A percentile compares a stretch with the other conserved stretches of the same genome.
phyloP scores from a whole-genome alignment of 2,113 vertebrate species.

The Silurus asotus region DNA sequence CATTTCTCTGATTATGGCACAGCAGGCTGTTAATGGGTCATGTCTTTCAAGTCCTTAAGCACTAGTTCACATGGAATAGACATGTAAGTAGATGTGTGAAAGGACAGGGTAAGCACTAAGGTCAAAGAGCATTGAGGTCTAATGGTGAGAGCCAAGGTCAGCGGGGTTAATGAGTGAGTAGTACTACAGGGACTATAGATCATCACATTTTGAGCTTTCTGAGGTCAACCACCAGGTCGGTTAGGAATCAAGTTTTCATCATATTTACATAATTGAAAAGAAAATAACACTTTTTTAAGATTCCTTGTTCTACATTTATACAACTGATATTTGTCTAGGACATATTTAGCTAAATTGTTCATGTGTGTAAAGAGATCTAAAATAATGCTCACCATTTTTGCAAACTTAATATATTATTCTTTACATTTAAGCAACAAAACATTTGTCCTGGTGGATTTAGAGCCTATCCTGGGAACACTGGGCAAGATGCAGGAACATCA shows the following conservation, averaged over 20 bases:
- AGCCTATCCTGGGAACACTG: neutral
- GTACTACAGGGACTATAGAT: conserved; percentile 32
- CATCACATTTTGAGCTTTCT: conserved; percentile 8
- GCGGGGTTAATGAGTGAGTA: conserved; percentile 39
- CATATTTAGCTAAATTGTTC: neutral
- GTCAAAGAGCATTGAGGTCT: conserved; percentile 35
- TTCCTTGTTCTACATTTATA: neutral
- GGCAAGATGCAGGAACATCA: neutral
- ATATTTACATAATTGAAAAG: neutral
- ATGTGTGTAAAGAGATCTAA: neutral
- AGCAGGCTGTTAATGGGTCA: conserved; percentile 13
- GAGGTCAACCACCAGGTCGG: neutral
- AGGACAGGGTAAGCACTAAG: conserved; percentile 36
- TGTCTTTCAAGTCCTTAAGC: neutral
- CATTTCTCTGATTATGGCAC: conserved; percentile 38
- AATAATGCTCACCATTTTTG: neutral
- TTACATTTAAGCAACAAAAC: neutral
- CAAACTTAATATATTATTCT: neutral
- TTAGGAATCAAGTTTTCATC: neutral
- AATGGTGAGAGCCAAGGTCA: conserved; percentile 36
- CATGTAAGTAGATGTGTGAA: conserved; percentile 27
- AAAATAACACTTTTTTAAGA: neutral
- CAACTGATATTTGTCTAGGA: neutral
- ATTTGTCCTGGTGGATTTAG: neutral
- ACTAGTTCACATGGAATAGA: conserved; percentile 30